A percentile compares a stretch with the other conserved stretches of the same genome.
These are phyloP conservation scores for Diabrotica virgifera DNA, from an alignment of 1,140 invertebrate species.

Conservation along the genomic window DNA sequence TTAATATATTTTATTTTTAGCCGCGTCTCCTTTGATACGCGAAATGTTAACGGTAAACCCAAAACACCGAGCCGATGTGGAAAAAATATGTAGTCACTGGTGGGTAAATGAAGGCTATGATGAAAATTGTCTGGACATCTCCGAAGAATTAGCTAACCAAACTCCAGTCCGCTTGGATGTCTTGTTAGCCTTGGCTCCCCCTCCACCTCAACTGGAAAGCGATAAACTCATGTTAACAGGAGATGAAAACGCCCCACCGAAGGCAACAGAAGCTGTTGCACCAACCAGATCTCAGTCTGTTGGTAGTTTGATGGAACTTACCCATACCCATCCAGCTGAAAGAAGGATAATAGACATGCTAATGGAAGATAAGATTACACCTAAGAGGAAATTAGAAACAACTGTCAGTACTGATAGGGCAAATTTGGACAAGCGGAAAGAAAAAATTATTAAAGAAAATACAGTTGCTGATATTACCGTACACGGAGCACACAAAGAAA, in stretches of 20 bases:
- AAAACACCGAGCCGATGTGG: slow-evolving; percentile 82
- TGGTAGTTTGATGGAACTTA: slow-evolving; percentile 64
- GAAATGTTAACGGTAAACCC: slow-evolving; percentile 93
- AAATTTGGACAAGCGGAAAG: slow-evolving; percentile 55
- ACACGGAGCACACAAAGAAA: slow-evolving; percentile 34
- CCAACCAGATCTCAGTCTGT: slow-evolving; percentile 64
- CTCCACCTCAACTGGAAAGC: slow-evolving; percentile 55
- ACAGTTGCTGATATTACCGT: slow-evolving; percentile 46
- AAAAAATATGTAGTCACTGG: slow-evolving; percentile 92
- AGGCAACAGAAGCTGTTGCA: slow-evolving; percentile 44
- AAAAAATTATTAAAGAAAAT: slow-evolving; percentile 49
- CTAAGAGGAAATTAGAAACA: slow-evolving; percentile 68
- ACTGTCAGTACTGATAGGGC: slow-evolving; percentile 64
- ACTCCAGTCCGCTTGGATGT: slow-evolving; percentile 86
- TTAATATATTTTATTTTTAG: slow-evolving; percentile 53
- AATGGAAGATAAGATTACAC: slow-evolving; percentile 52
- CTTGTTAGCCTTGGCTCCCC: slow-evolving; percentile 77
- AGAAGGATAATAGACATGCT: slow-evolving; percentile 66
- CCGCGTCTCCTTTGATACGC: slow-evolving; percentile 89
- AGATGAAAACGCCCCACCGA: slow-evolving; percentile 41
- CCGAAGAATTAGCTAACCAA: slow-evolving; percentile 84
- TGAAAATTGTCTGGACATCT: slow-evolving; percentile 78
- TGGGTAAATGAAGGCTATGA: slow-evolving; percentile 88
- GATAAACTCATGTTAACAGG: slow-evolving; percentile 66
- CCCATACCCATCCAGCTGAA: slow-evolving; percentile 50